Percentiles rank a stretch among this genome's conserved stretches.
phyloP scores from a whole-genome alignment of 2,113 vertebrate genomes.

The Poeciliopsis retropinna region DNA sequence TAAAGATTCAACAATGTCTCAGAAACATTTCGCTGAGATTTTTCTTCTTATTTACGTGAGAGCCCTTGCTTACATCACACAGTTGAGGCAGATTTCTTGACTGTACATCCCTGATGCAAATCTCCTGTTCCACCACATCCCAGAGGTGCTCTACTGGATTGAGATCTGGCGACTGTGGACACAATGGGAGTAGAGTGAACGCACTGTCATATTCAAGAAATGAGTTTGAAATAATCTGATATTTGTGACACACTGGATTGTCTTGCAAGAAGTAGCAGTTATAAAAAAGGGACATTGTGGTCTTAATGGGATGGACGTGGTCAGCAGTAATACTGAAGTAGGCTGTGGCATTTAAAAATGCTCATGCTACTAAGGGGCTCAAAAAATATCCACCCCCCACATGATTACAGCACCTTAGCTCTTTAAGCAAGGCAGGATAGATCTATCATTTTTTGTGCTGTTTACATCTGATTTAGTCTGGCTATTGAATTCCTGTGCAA shows the following conservation, averaged over 20 bases:
- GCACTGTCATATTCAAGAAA: neutral
- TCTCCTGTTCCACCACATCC: neutral
- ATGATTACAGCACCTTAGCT: neutral
- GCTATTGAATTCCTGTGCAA: too few species aligned
- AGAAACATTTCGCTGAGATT: neutral
- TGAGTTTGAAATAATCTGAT: neutral
- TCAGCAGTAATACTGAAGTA: too few species aligned
- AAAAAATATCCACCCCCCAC: neutral
- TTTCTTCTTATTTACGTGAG: neutral
- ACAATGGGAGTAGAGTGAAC: neutral
- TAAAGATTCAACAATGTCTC: neutral
- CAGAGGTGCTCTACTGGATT: neutral
- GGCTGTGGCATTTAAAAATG: too few species aligned
- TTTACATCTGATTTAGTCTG: neutral
- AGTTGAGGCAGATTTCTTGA: neutral
- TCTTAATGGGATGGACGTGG: too few species aligned
- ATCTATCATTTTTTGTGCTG: neutral
- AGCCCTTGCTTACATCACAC: neutral
- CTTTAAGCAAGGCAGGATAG: too few species aligned
- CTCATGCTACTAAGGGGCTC: too few species aligned
- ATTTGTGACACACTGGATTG: neutral
- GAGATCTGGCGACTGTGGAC: neutral
- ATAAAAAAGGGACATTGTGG: too few species aligned
- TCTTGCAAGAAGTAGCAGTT: neutral
- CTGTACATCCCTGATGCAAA: neutral